These are phyloP conservation scores for Anastatus disparis DNA, from an alignment of 1,140 invertebrate species.

Conservation along the genomic window DNA sequence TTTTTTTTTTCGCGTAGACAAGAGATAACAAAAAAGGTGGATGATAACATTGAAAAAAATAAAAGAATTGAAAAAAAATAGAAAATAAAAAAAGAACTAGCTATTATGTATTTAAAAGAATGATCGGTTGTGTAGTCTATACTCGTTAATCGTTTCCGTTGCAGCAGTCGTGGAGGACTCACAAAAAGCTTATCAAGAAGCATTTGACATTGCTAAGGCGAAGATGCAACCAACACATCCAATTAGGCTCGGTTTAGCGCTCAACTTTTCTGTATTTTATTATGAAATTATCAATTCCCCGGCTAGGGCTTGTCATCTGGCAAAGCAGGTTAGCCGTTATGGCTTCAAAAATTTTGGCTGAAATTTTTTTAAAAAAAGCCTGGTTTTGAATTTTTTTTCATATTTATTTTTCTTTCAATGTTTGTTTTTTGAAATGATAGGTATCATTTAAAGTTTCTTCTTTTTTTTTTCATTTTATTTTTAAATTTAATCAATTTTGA, in stretches of 20 bases:
- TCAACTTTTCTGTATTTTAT: conserved; percentile 99
- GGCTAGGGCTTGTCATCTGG: conserved; percentile 95
- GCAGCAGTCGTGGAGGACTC: conserved; percentile 96
- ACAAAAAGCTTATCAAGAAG: conserved; percentile 98
- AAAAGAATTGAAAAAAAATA: too few species aligned
- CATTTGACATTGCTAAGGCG: conserved; percentile 97
- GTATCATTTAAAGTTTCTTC: too few species aligned
- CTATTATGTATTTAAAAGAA: background rate
- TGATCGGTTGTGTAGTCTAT: background rate
- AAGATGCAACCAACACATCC: conserved; percentile 99
- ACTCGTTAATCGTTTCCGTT: conserved; percentile 22
- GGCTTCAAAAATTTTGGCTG: too few species aligned
- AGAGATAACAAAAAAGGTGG: background rate
- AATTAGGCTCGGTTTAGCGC: conserved; percentile 93
- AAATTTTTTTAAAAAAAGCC: too few species aligned
- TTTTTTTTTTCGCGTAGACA: background rate
- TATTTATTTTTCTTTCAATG: too few species aligned
- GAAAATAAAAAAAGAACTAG: too few species aligned
- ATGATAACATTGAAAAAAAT: background rate
- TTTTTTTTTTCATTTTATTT: too few species aligned
- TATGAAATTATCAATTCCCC: conserved; percentile 99
- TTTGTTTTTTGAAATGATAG: conserved; percentile 6
- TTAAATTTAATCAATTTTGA: too few species aligned
- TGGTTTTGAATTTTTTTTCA: conserved; percentile 3
- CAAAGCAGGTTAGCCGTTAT: conserved; percentile 85